Conservation (phyloP, 2,797 vertebrate genomes). For the Trachurus trachurus region DNA sequence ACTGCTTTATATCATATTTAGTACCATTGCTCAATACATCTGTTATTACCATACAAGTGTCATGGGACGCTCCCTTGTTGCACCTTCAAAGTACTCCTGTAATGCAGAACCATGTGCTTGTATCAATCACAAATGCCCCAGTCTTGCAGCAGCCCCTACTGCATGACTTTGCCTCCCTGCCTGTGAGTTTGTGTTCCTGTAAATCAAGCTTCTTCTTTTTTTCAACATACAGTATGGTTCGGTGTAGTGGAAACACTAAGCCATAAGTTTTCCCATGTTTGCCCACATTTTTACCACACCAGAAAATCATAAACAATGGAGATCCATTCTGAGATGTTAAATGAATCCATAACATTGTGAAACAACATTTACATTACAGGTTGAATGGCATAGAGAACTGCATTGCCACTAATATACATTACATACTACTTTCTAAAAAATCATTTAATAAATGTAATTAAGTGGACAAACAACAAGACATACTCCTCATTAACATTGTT, state of each 20-base stretch:
- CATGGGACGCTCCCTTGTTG: not conserved
- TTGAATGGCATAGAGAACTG: constrained; percentile 5
- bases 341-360: constrained; percentile 19
- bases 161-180: constrained; percentile 52
- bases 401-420: constrained; percentile 26
- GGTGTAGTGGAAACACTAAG: constrained; percentile 17
- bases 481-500: not conserved
- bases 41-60: not conserved
- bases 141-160: constrained; percentile 56
- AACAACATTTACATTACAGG: constrained; percentile 4
- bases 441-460: constrained; percentile 29
- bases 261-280: constrained; percentile 27
- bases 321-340: constrained; percentile 10
- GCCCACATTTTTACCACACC: constrained; percentile 1
- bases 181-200: constrained; percentile 67
- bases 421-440: not conserved
- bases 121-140: constrained; percentile 44
- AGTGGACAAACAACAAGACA: not conserved
- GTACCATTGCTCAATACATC: constrained; percentile 19
- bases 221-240: constrained; percentile 6
- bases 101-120: constrained; percentile 28
- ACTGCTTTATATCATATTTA: not conserved
- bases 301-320: constrained; percentile 37
- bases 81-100: constrained; percentile 28
- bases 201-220: not conserved